These are phyloP conservation scores for Cuculus canorus DNA, from an alignment of 2,797 vertebrate species.

Conservation along the genomic window DNA sequence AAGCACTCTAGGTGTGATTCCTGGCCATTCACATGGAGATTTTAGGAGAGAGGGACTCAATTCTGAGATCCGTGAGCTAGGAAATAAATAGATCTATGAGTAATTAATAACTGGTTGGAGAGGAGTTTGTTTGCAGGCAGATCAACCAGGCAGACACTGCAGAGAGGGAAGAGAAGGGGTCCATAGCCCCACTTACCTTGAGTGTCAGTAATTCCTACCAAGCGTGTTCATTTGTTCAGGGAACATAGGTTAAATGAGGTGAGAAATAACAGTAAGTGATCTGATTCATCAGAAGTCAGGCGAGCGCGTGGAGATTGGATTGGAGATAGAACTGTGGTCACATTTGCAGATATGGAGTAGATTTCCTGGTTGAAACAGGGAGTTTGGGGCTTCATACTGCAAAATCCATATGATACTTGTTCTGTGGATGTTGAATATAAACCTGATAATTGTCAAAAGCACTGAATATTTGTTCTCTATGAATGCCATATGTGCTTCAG, in stretches of 20 bases:
- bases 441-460: background rate
- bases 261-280: background rate
- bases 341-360: background rate
- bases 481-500: background rate
- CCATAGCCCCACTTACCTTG: accelerated
- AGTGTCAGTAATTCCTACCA: background rate
- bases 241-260: background rate
- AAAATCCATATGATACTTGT: accelerated
- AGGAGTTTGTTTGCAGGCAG: background rate
- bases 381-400: background rate
- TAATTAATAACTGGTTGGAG: background rate
- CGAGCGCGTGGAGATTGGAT: background rate
- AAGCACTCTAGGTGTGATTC: background rate
- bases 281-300: background rate
- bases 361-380: background rate
- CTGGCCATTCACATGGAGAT: background rate
- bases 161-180: background rate
- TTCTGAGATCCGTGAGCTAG: background rate
- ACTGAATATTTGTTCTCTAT: accelerated
- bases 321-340: background rate
- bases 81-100: background rate
- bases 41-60: background rate
- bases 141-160: accelerated
- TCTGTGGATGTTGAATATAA: background rate
- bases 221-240: background rate